Evolutionary conservation across 2,113 vertebrate species (phyloP).

Genomic region (Petroica traversi): DNA sequence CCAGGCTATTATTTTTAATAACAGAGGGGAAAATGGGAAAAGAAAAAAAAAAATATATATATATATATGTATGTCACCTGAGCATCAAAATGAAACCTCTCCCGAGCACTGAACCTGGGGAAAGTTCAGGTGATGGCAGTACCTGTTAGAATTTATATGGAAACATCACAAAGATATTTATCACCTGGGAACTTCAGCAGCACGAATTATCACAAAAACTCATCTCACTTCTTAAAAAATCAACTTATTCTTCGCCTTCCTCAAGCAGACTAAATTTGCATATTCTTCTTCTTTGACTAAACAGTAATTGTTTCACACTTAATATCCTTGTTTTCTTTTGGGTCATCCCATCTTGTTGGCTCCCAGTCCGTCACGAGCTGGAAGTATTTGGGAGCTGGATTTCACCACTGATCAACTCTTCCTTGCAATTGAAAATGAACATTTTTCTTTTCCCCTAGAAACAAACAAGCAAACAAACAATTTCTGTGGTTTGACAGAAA

Average conservation of each 20-base stretch:
- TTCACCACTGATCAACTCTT: not conserved
- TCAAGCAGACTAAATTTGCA: not conserved
- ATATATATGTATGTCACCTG: not conserved
- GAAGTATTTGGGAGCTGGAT: not conserved
- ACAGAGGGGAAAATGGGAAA: not conserved
- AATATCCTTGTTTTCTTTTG: not conserved
- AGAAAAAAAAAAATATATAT: not conserved
- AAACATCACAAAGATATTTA: rapidly evolving
- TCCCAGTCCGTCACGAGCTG: not conserved
- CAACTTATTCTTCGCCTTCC: not conserved
- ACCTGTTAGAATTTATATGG: not conserved
- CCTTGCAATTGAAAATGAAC: constrained; percentile 18
- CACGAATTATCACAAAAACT: not conserved
- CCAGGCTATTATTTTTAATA: not conserved
- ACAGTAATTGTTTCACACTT: not conserved
- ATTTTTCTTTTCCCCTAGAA: constrained; percentile 37
- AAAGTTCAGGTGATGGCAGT: not conserved
- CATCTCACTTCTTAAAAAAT: not conserved
- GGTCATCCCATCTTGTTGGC: not conserved
- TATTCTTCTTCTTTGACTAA: not conserved
- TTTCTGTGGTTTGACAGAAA: constrained; percentile 38
- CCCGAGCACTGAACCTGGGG: not conserved
- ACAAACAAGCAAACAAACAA: constrained; percentile 32
- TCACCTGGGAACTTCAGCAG: not conserved
- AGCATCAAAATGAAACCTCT: not conserved